These are phyloP conservation scores for Aphelenchoides avenae DNA, from an alignment of 1,140 invertebrate genomes.

Conservation along the genomic window DNA sequence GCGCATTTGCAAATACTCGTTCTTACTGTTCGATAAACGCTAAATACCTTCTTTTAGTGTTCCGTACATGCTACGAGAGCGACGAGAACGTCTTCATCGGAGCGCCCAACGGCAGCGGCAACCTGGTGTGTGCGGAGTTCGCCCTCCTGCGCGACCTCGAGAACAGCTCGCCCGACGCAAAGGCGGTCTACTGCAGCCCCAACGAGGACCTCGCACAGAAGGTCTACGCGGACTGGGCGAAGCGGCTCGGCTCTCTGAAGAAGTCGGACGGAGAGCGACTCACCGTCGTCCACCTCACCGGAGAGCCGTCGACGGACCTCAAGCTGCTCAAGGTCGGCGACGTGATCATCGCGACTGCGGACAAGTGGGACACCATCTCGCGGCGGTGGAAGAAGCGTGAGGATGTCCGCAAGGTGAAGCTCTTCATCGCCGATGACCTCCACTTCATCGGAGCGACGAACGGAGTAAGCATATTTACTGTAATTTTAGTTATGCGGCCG, in stretches of 20 bases:
- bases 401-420: slow-evolving; percentile 90
- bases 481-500: neutral
- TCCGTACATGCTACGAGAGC: slow-evolving; percentile 95
- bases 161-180: slow-evolving; percentile 65
- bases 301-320: slow-evolving; percentile 93
- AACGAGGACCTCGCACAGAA: slow-evolving; percentile 85
- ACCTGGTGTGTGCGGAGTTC: slow-evolving; percentile 93
- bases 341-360: slow-evolving; percentile 89
- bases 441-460: slow-evolving; percentile 69
- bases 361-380: slow-evolving; percentile 97
- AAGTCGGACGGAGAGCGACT: too few relatives aligned
- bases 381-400: slow-evolving; percentile 96
- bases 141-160: slow-evolving; percentile 83
- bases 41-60: slow-evolving; percentile 71
- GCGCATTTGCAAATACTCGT: too few relatives aligned
- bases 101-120: slow-evolving; percentile 92
- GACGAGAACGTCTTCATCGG: slow-evolving; percentile 98
- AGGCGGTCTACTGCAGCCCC: slow-evolving; percentile 87
- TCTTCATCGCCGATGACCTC: slow-evolving; percentile 97
- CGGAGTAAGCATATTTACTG: too few relatives aligned
- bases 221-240: slow-evolving; percentile 81
- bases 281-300: slow-evolving; percentile 82
- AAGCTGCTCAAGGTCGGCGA: slow-evolving; percentile 77
- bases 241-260: slow-evolving; percentile 78
- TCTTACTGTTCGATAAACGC: too few relatives aligned